phyloP scores from a whole-genome alignment of 2,797 vertebrate species.

The Kryptolebias ocellatus region DNA sequence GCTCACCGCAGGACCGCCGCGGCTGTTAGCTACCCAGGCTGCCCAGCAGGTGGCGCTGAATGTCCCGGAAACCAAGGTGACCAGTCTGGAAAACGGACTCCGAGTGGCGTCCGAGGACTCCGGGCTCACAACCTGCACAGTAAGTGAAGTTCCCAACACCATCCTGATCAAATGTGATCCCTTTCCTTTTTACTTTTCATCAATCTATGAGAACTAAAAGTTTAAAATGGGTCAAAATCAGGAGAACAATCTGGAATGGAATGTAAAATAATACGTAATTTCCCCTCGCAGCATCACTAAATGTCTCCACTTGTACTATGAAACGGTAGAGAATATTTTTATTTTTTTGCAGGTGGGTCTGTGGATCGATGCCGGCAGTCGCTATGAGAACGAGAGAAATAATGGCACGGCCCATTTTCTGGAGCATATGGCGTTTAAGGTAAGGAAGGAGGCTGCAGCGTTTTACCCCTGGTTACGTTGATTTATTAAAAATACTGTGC shows the following conservation, averaged over 20 bases:
- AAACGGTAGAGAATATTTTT: neutral
- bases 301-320: neutral
- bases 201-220: too few relatives aligned
- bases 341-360: slow-evolving; percentile 88
- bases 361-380: slow-evolving; percentile 98
- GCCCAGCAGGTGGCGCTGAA: slow-evolving; percentile 88
- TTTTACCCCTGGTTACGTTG: neutral
- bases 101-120: slow-evolving; percentile 96
- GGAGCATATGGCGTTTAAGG: slow-evolving; percentile 99
- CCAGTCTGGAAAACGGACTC: slow-evolving; percentile 89
- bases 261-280: too few relatives aligned
- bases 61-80: slow-evolving; percentile 93
- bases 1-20: slow-evolving; percentile 66
- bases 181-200: too few relatives aligned
- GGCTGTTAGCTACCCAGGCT: slow-evolving; percentile 79
- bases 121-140: slow-evolving; percentile 93
- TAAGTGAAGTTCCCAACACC: slow-evolving; percentile 61
- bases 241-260: too few relatives aligned
- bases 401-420: slow-evolving; percentile 99
- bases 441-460: slow-evolving; percentile 64
- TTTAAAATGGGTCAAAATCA: too few relatives aligned
- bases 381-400: slow-evolving; percentile 95
- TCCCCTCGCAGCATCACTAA: neutral
- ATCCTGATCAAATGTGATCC: too few relatives aligned
- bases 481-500: neutral